Evolutionary conservation across 2,888 invertebrate genomes (phyloP).

Genomic region (Amphipyra tragopoginis): DNA sequence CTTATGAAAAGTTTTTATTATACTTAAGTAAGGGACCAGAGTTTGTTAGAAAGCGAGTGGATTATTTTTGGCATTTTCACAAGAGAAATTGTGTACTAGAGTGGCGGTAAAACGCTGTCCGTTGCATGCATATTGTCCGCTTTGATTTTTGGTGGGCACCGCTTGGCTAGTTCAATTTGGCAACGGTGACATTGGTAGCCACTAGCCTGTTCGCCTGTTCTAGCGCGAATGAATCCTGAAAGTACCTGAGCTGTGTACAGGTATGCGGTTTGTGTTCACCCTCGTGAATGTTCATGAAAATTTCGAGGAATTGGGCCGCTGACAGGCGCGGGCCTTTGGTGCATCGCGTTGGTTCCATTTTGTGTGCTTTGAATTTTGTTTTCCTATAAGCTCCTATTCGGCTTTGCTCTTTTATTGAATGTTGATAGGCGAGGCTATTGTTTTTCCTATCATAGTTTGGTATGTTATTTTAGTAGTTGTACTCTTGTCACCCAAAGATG

Average conservation of each 20-base stretch:
- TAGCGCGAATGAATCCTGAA: constrained; percentile 42
- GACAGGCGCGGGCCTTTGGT: constrained; percentile 33
- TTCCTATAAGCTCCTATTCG: constrained; percentile 6
- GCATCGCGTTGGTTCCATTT: constrained; percentile 38
- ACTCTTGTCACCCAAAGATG: too few relatives aligned
- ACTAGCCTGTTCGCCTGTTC: constrained; percentile 36
- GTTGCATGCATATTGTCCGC: constrained; percentile 26
- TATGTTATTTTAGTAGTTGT: not conserved
- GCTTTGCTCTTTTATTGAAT: constrained; percentile 23
- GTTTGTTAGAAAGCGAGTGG: constrained; percentile 29
- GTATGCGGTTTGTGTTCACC: constrained; percentile 42
- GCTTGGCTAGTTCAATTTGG: constrained; percentile 49
- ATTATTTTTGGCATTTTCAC: constrained; percentile 30
- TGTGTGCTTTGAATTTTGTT: constrained; percentile 32
- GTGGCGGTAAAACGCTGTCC: constrained; percentile 19
- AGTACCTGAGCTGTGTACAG: constrained; percentile 26
- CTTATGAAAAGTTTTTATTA: constrained; percentile 64
- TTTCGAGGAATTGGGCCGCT: constrained; percentile 33
- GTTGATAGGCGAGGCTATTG: constrained; percentile 6
- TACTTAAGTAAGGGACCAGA: constrained; percentile 32
- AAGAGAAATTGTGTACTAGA: constrained; percentile 26
- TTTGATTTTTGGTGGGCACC: constrained; percentile 34
- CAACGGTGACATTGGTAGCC: constrained; percentile 25
- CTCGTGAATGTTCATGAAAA: constrained; percentile 48
- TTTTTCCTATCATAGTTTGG: constrained; percentile 1